Base-by-base conservation (phyloP, 2,888 invertebrate genomes). In the Mycalesis mineus region DNA sequence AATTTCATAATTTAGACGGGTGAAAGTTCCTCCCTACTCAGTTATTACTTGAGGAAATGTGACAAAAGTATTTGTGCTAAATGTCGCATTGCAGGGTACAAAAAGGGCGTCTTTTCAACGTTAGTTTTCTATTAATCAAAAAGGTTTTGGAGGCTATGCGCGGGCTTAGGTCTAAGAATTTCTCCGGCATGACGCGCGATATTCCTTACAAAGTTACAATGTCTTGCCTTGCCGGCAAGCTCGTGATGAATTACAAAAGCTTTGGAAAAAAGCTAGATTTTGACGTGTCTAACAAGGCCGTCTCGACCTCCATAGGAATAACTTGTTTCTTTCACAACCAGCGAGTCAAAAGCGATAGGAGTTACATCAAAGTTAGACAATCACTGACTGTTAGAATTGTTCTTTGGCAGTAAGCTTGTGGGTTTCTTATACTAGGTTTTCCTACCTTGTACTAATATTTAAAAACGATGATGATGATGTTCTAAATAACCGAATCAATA, bases 41-140 rank as follows among this genome's bases (percentile, higher is more conserved):
- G 14, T n/a, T 11, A 42, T 42, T 42, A 17, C 22, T 5, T 14
- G 13, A 45, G 14, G 17, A 29, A 13, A 45, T 7, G 9, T 31
- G 45, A 29, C 29, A 9, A 29, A 31, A 45, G 11, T 11, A 13
- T 29, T 8, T 3, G 9, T 6, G 15, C 31, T 1, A 11, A 15
- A 51, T 41, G 51, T 41, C 51, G 51, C 51, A 51, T 13, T 51
- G 51, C 51, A 51, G 51, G 14, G 29, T 41, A n/a, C 33, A 33
- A 41, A 51, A 29, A 51, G 22, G 29, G 40, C 41, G 29, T 41
- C 28, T 40, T 14, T 31, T 14, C 29, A 40, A 15, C 15, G 51
- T 51, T 31, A 51, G 6, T 28, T 40, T 29, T 51, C 40, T 51
- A 51, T 51, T 51, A 51, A 31, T 51, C 51, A 51, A 49, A 49